Evolutionary conservation across 2,888 invertebrate species (phyloP).

Genomic region (Caenorhabditis imperialis): DNA sequence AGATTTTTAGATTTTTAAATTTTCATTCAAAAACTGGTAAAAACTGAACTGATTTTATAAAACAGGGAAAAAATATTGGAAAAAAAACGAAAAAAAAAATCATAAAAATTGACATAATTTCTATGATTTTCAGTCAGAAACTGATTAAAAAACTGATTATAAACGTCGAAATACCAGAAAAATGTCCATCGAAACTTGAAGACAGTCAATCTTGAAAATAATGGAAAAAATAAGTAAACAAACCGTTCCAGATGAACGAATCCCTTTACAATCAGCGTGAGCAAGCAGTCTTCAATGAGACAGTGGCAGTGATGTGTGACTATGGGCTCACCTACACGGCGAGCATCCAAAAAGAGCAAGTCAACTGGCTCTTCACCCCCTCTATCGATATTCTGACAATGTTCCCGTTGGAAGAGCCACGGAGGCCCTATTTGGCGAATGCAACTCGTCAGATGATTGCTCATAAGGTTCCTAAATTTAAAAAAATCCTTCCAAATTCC

Average conservation of each 20-base stretch:
- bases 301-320: constrained; percentile 48
- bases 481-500: neutral
- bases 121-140: too few species aligned
- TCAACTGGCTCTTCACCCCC: constrained; percentile 84
- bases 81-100: too few species aligned
- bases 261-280: constrained; percentile 58
- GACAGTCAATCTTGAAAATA: too few species aligned
- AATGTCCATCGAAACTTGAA: too few species aligned
- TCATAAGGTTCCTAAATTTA: constrained; percentile 67
- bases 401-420: constrained; percentile 78
- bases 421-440: constrained; percentile 81
- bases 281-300: constrained; percentile 24
- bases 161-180: too few species aligned
- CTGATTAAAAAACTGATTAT: too few species aligned
- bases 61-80: too few species aligned
- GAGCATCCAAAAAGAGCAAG: constrained; percentile 52
- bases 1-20: too few species aligned
- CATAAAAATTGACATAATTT: too few species aligned
- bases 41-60: too few species aligned
- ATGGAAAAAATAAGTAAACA: too few species aligned
- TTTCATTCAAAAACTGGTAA: too few species aligned
- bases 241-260: constrained; percentile 64
- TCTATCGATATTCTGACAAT: constrained; percentile 84
- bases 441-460: constrained; percentile 87
- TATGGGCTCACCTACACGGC: constrained; percentile 54